Conservation (phyloP, 2,113 vertebrate species). For the Lycocorax pyrrhopterus region DNA sequence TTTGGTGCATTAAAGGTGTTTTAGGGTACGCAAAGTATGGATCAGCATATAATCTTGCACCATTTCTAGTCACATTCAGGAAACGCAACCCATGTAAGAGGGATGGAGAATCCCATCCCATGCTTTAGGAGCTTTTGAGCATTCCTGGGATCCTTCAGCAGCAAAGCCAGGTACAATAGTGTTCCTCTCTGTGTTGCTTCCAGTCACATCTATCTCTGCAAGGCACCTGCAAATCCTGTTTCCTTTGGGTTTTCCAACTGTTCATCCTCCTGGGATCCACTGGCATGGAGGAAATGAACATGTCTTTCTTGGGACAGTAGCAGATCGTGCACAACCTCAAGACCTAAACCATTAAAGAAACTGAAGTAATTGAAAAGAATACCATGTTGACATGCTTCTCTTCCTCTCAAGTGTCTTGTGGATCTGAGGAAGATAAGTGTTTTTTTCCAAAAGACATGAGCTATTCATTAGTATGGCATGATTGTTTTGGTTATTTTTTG, state of each 20-base stretch:
- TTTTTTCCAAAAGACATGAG: not conserved
- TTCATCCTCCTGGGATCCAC: not conserved
- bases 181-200: not conserved
- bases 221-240: not conserved
- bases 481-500: not conserved
- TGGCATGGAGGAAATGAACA: fast-evolving
- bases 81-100: not conserved
- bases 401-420: not conserved
- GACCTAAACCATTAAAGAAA: not conserved
- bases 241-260: not conserved
- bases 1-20: not conserved
- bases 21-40: not conserved
- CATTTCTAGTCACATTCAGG: not conserved
- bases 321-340: not conserved
- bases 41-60: no score
- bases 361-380: not conserved
- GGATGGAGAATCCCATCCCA: not conserved
- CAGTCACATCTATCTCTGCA: not conserved
- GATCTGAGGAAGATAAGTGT: not conserved
- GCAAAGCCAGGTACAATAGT: not conserved
- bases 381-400: not conserved
- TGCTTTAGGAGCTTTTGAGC: not conserved
- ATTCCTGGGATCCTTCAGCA: not conserved
- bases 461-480: not conserved
- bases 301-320: not conserved